Evolutionary conservation across 2,797 vertebrate genomes (phyloP), one percentile per base, ranked within the genome.

Genomic region (Siniperca obscura): DNA sequence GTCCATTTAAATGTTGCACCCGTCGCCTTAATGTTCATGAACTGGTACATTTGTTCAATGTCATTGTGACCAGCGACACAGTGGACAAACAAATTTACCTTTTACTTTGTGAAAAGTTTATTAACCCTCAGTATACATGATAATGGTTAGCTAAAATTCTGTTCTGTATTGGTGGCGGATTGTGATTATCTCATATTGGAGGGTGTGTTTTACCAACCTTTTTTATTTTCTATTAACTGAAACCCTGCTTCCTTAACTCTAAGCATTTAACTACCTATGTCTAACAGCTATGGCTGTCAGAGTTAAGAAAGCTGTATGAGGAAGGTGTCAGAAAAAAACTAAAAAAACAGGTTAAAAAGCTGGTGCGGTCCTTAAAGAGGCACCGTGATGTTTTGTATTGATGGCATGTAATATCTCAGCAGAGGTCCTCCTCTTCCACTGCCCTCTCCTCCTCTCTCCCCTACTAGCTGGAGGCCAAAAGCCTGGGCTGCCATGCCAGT

Each of bases 401-500:
- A 85, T 81, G 71, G 71, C 79, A 84, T 88, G 83, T 82, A 83
- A 85, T 70, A 74, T 89, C 89, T 87, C 90, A 90, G 90, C 82
- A 86, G 87, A 90, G 76, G 74, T 89, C 86, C 87, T 87, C 76
- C 86, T 86, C 81, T 42, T 74, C 56, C 76, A 55, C 59, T 12
- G 14, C 71, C 55, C 74, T 86, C 78, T 82, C 81, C 74, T 77
- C 71, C 70, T 70, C 77, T 83, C 75, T 74, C 75, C 30, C 62
- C 68, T 70, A 67, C 75, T 82, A 75, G 78, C 89, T 84, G 4
- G 78, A 84, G 86, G 90, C 91, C 83, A 86, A 75, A 91, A 89
- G 86, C 93, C 88, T 65, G 90, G 84, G 86, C 91, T 71, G 66
- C 87, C 86, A 80, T 75, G 87, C 94, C 86, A 93, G 89, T 74